A percentile compares a stretch with the other conserved stretches of the same genome.
Conservation (phyloP, 2,113 vertebrate genomes). For the Burhinus oedicnemus region DNA sequence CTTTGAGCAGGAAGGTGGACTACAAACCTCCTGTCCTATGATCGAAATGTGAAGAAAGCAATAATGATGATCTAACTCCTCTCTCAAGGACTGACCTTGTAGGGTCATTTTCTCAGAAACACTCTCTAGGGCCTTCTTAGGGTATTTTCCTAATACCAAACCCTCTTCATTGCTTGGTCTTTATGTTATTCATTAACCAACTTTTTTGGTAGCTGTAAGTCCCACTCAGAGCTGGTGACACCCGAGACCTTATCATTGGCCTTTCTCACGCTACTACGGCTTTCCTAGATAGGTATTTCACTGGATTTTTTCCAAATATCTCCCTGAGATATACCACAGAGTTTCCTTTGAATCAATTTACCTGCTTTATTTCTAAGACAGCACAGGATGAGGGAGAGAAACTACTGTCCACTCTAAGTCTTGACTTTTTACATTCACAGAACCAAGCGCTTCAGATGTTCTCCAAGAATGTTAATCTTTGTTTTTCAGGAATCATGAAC, state of each 20-base stretch:
- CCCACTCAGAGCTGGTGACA: not conserved
- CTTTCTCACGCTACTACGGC: not conserved
- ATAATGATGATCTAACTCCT: not conserved
- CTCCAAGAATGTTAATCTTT: not conserved
- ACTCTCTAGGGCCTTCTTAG: not conserved
- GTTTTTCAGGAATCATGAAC: not conserved
- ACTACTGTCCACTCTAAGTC: not conserved
- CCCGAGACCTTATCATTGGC: not conserved
- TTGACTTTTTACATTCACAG: not conserved
- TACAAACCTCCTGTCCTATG: not conserved
- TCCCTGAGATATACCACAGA: not conserved
- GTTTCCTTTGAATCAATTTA: not conserved
- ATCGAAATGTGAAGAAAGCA: not conserved
- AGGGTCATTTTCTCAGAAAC: not conserved
- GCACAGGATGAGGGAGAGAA: not conserved
- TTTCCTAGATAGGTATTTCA: not conserved
- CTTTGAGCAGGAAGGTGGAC: not conserved
- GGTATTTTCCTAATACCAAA: not conserved
- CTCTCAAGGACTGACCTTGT: not conserved
- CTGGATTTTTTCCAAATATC: not conserved
- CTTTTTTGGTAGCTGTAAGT: not conserved
- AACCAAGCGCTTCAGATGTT: not conserved
- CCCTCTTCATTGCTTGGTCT: not conserved
- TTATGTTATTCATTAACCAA: not conserved
- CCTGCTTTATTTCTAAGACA: not conserved